Evolutionary conservation across 2,888 invertebrate genomes (phyloP).

Genomic region (Resseliella maxima): DNA sequence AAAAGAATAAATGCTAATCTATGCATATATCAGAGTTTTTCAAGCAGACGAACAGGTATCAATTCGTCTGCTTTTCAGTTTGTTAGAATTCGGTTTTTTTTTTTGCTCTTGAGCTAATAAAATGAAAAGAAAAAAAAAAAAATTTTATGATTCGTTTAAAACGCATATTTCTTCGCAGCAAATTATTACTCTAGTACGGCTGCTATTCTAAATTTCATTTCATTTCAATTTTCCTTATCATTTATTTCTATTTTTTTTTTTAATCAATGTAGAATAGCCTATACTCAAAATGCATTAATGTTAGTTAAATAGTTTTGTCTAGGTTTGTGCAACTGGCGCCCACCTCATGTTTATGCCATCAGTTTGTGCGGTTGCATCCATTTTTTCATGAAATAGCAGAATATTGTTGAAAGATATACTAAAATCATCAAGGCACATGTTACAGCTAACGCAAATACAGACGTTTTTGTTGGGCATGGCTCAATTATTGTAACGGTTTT

Average conservation of each 20-base stretch:
- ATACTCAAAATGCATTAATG: not conserved
- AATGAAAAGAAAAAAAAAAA: not conserved
- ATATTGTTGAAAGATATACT: constrained; percentile 89
- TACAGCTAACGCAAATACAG: constrained; percentile 89
- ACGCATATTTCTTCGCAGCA: not conserved
- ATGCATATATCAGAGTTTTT: constrained; percentile 11
- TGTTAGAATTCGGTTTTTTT: not conserved
- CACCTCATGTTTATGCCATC: constrained; percentile 65
- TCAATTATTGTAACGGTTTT: constrained; percentile 91
- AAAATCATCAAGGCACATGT: constrained; percentile 90
- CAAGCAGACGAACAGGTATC: not conserved
- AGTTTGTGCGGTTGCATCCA: constrained; percentile 89
- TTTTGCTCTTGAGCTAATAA: not conserved
- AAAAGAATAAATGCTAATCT: not conserved
- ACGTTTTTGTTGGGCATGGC: constrained; percentile 91
- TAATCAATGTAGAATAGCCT: not conserved
- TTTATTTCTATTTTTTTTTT: not conserved
- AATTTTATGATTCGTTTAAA: not conserved
- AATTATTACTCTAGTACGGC: not conserved
- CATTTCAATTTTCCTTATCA: too few species aligned
- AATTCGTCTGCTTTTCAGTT: constrained; percentile 16
- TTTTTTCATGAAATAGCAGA: constrained; percentile 93
- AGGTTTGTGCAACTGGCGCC: not conserved
- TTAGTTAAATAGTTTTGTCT: constrained; percentile 9
- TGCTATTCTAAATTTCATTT: too few species aligned